These are phyloP conservation scores for Achatina immaculata DNA, from an alignment of 1,140 invertebrate species.

Conservation along the genomic window DNA sequence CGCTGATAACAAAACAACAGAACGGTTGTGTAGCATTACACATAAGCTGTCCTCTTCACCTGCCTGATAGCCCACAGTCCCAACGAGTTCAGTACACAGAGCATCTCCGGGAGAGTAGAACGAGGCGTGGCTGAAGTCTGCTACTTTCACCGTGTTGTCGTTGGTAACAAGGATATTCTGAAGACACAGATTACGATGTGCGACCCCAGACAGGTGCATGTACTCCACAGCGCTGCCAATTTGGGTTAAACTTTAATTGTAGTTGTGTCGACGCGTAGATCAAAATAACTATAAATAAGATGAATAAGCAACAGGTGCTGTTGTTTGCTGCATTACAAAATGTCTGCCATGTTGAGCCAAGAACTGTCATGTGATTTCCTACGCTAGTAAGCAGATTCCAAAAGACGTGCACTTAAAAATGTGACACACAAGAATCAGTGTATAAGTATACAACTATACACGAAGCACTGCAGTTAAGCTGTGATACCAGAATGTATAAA, in stretches of 20 bases:
- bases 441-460: too few relatives aligned
- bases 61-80: constrained; percentile 51
- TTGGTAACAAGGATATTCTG: constrained; percentile 57
- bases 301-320: background rate
- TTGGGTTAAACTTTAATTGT: constrained; percentile 5
- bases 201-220: constrained; percentile 53
- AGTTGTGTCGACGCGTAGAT: background rate
- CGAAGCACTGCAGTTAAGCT: too few relatives aligned
- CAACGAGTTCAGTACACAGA: constrained; percentile 45
- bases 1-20: too few relatives aligned
- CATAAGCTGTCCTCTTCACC: constrained; percentile 66
- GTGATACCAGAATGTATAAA: too few relatives aligned
- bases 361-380: too few relatives aligned
- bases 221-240: constrained; percentile 54
- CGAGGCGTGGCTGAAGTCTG: constrained; percentile 57
- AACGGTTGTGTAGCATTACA: constrained; percentile 31
- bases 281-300: background rate
- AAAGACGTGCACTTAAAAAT: too few relatives aligned
- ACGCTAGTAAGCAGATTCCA: too few relatives aligned
- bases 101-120: constrained; percentile 46
- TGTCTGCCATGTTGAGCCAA: too few relatives aligned
- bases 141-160: constrained; percentile 55
- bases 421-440: too few relatives aligned
- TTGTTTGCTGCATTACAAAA: too few relatives aligned
- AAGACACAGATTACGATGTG: constrained; percentile 58